Base-by-base conservation (phyloP, 2,888 invertebrate species). In the Perithous albicinctus region DNA sequence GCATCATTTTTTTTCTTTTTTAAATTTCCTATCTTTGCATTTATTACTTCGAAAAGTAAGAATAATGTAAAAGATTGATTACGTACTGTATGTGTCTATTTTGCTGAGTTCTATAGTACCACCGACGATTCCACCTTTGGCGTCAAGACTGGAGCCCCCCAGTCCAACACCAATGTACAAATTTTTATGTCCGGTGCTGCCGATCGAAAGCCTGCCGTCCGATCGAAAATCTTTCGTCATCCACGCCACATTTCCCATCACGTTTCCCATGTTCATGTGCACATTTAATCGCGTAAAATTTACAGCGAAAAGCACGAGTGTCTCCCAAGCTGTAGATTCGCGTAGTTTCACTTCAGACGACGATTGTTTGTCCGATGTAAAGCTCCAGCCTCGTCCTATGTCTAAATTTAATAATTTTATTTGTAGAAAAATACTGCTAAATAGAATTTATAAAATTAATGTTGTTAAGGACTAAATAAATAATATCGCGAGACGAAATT, bases 251-350 rank as follows among this genome's bases (percentile, higher is more conserved):
- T 99, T 99, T 12, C 99, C 99, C 98, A 99, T 99, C 0, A 99
- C 99, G 91, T 99, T 99, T 51, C 99, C 99, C 98, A 99, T 99
- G 93, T 99, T 99, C 97, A 99, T 99, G 91, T 98, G 98, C 8
- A 99, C 98, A 93, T 99, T 99, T 70, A 99, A 94, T 88, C 97
- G 96, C 59, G 98, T 98, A 92, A 99, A 98, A 94, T 99, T 99
- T 51, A 99, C 97, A 0, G 98, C 98, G 93, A 99, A 98, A 76
- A 99, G 94, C 2, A 99, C 99, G 67, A 99, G 94, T 2, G 99
- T 99, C 93, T 99, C 98, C 99, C 99, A 99, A 51, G 98, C 96
- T 35, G 82, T 73, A 2, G 97, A 95, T 83, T 95, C 94, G 78
- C 94, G 94, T 86, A 90, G 78, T 84, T 95, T 95, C 74, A 94